Evolutionary conservation across 2,888 invertebrate species (phyloP).

Genomic region (Pediacus dermestoides): DNA sequence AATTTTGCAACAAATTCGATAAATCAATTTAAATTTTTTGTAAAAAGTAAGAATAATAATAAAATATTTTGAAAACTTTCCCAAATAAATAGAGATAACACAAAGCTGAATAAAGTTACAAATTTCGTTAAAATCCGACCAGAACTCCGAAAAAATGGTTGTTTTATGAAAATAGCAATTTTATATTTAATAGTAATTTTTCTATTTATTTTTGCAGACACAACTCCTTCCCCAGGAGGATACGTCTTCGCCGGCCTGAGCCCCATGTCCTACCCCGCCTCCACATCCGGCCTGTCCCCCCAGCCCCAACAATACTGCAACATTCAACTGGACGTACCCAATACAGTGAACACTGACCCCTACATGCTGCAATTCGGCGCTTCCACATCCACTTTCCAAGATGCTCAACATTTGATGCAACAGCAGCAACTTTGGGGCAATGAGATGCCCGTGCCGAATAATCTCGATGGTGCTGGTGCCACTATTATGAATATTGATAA

Average conservation of each 20-base stretch:
- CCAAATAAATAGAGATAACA: too few relatives aligned
- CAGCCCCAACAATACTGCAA: conserved; percentile 16
- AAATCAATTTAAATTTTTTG: too few relatives aligned
- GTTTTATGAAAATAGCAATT: too few relatives aligned
- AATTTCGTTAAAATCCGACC: too few relatives aligned
- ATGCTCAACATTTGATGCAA: conserved; percentile 1
- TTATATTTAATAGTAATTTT: too few relatives aligned
- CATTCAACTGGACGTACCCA: conserved; percentile 5
- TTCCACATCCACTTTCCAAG: background rate
- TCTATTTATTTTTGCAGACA: conserved; percentile 30
- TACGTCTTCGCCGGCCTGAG: conserved; percentile 23
- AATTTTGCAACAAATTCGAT: too few relatives aligned
- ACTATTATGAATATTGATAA: conserved; percentile 24
- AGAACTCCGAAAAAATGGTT: too few relatives aligned
- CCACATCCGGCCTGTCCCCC: conserved; percentile 19
- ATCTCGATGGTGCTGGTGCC: conserved; percentile 4
- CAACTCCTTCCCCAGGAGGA: conserved; percentile 39
- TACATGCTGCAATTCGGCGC: too few relatives aligned
- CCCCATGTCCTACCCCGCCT: conserved; percentile 12
- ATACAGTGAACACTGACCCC: conserved; percentile 5
- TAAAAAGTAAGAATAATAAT: too few relatives aligned
- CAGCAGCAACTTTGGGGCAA: conserved; percentile 9
- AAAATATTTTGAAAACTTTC: too few relatives aligned
- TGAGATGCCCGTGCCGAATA: conserved; percentile 1
- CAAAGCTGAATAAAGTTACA: too few relatives aligned